Base-by-base conservation (phyloP, 37 sponge, comb jelly and placozoan species). In the Amphimedon queenslandica region DNA sequence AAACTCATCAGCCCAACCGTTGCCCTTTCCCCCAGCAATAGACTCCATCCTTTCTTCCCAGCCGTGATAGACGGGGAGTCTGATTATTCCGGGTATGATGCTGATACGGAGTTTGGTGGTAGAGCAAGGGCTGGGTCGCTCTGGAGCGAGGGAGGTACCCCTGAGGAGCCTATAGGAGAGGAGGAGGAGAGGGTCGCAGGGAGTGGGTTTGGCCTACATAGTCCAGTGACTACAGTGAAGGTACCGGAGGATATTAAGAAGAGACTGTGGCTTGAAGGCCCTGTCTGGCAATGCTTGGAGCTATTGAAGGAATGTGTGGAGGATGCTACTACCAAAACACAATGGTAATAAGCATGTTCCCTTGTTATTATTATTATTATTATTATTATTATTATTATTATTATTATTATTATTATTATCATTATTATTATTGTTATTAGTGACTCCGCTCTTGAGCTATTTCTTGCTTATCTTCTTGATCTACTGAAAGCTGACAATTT, bases 371-470 rank as follows among this genome's bases (percentile, higher is more conserved):
- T n/a, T n/a, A n/a, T n/a, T n/a, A n/a, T n/a, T n/a, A n/a, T n/a
- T n/a, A n/a, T n/a, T n/a, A n/a, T n/a, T n/a, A n/a, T n/a, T n/a
- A n/a, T n/a, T n/a, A n/a, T n/a, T n/a, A n/a, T n/a, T n/a, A n/a
- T n/a, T n/a, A n/a, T n/a, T n/a, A n/a, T n/a, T n/a, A n/a, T n/a
- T n/a, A n/a, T n/a, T n/a, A n/a, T n/a, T n/a, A n/a, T n/a, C n/a
- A n/a, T n/a, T n/a, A n/a, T n/a, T n/a, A n/a, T n/a, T n/a, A n/a
- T n/a, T n/a, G n/a, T n/a, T n/a, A n/a, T 35, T 40, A 85, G 85
- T 72, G 85, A 85, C 37, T 57, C 73, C 55, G 73, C 74, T 63
- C 73, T 85, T 31, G 83, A 88, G 63, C 73, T 88, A 6, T 82
- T 77, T 32, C 57, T 88, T 28, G 42, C 70, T 32, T 73, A 78